A percentile compares a stretch with the other conserved stretches of the same genome.
These are phyloP conservation scores for Peromyscus californicus DNA, from an alignment of 2,113 vertebrate species.

Conservation along the genomic window DNA sequence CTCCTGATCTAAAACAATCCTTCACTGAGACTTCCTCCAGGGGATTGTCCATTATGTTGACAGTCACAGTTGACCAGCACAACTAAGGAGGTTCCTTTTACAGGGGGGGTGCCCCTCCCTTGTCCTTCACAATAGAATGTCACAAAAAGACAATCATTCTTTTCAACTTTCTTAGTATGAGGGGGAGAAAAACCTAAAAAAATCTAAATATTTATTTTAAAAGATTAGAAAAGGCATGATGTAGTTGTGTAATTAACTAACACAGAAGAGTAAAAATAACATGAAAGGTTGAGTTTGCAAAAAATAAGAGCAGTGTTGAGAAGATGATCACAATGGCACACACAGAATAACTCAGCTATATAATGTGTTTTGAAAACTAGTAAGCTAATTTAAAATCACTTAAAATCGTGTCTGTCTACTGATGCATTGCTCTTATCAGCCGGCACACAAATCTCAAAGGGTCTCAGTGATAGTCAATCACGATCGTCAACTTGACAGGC, in stretches of 20 bases:
- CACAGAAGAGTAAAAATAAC: not conserved
- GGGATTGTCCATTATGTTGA: not conserved
- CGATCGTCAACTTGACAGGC: not conserved
- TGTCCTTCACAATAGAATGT: not conserved
- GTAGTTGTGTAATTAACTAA: not conserved
- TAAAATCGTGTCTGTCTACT: not conserved
- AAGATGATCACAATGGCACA: not conserved
- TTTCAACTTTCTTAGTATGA: not conserved
- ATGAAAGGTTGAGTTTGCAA: not conserved
- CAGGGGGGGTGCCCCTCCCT: too few species aligned
- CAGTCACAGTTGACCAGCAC: not conserved
- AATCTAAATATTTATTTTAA: not conserved
- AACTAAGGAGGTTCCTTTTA: not conserved
- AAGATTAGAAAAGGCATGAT: not conserved
- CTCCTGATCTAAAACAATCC: not conserved
- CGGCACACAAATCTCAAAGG: not conserved
- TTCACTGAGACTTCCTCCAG: not conserved
- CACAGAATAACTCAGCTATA: not conserved
- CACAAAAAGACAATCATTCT: not conserved
- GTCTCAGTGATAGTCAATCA: not conserved
- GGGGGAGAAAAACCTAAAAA: not conserved
- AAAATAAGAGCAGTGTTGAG: not conserved
- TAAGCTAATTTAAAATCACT: not conserved
- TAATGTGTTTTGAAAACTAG: not conserved
- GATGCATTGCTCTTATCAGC: not conserved